Evolutionary conservation across 2,888 invertebrate species (phyloP).

Genomic region (Ommatoiulus sabulosus): DNA sequence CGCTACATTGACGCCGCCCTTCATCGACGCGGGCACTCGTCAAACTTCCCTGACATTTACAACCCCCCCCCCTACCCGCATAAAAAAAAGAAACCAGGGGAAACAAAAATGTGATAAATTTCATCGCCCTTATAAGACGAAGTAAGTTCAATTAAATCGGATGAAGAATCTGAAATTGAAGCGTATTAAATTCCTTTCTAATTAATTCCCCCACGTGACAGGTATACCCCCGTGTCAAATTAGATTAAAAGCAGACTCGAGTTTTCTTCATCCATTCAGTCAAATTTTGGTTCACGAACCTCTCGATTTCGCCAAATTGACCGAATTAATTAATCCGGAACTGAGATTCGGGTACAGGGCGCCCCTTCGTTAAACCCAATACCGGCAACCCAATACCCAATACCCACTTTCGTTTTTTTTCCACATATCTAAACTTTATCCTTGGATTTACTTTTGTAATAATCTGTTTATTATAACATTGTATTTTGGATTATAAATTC

Average conservation of each 20-base stretch:
- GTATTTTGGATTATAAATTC: too few species aligned
- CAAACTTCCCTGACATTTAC: not conserved
- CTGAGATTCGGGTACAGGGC: not conserved
- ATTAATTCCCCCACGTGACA: not conserved
- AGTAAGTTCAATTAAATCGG: too few species aligned
- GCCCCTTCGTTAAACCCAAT: not conserved
- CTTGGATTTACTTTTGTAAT: too few species aligned
- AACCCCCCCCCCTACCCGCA: not conserved
- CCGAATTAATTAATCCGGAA: not conserved
- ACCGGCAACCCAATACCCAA: too few species aligned
- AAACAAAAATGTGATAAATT: not conserved
- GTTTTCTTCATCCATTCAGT: not conserved
- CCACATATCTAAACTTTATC: too few species aligned
- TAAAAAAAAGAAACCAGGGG: not conserved
- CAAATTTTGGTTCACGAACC: not conserved
- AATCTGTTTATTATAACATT: too few species aligned
- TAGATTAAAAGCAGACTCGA: not conserved
- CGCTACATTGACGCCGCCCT: not conserved
- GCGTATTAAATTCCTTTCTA: conserved; percentile 1
- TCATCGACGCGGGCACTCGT: not conserved
- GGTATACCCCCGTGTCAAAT: not conserved
- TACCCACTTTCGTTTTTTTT: too few species aligned
- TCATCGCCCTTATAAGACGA: not conserved
- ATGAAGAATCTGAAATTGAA: not conserved
- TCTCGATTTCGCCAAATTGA: not conserved